Evolutionary conservation across 2,113 vertebrate species (phyloP).

Genomic region (Tetraodon nigroviridis): DNA sequence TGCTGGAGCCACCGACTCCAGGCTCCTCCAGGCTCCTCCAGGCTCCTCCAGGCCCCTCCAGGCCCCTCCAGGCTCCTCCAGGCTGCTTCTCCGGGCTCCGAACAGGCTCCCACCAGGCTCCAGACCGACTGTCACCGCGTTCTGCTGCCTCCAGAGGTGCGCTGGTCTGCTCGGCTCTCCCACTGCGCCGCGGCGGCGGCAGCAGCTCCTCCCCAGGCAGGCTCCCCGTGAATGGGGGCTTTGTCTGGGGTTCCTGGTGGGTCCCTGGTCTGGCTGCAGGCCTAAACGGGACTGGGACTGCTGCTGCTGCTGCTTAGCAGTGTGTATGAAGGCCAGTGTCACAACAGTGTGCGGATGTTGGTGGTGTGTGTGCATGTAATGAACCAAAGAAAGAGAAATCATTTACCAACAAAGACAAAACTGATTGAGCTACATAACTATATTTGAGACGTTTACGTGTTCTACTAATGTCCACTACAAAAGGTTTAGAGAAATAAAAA

Average conservation of each 20-base stretch:
- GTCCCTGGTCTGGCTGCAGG: background rate
- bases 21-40: constrained; percentile 10
- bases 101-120: too few species aligned
- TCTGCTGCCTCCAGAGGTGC: background rate
- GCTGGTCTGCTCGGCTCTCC: too few species aligned
- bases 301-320: background rate
- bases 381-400: too few species aligned
- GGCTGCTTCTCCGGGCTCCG: too few species aligned
- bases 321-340: background rate
- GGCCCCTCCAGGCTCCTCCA: constrained; percentile 9
- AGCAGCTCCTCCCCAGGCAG: background rate
- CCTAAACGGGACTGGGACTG: background rate
- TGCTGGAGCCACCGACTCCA: constrained; percentile 25
- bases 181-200: background rate
- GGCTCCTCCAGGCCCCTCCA: constrained; percentile 8
- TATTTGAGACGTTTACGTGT: too few species aligned
- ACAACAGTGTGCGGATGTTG: too few species aligned
- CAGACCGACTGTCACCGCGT: background rate
- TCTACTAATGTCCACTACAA: too few species aligned
- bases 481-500: too few species aligned
- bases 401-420: too few species aligned
- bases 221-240: constrained; percentile 47
- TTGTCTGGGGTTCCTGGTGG: constrained; percentile 55
- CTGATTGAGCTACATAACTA: too few species aligned
- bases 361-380: too few species aligned